phyloP scores from a whole-genome alignment of 2,888 invertebrate species.

The Azorinus chamasolen region DNA sequence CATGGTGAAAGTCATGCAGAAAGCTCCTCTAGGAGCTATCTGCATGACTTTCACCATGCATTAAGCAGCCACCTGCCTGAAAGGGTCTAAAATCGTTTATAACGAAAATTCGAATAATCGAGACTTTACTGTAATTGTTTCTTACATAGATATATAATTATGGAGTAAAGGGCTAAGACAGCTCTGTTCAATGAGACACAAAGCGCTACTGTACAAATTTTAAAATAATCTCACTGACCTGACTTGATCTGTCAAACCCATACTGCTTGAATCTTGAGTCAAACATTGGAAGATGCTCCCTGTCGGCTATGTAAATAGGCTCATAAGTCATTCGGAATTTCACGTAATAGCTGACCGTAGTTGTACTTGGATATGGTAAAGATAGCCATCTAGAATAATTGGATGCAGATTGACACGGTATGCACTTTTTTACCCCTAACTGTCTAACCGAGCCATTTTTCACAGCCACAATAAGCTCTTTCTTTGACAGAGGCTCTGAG shows the following conservation, averaged over 20 bases:
- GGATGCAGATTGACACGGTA: slow-evolving; percentile 88
- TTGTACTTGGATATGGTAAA: slow-evolving; percentile 71
- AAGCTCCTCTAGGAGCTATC: no score
- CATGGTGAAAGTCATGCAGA: no score
- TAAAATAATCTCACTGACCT: no score
- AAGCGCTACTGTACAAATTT: no score
- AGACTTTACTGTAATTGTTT: no score
- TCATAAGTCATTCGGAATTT: slow-evolving; percentile 89
- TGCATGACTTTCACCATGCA: no score
- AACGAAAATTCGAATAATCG: no score
- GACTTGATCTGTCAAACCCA: slow-evolving; percentile 89
- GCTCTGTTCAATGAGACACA: no score
- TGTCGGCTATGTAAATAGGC: slow-evolving; percentile 88
- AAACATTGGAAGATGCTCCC: slow-evolving; percentile 87
- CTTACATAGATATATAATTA: no score
- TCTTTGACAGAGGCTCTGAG: slow-evolving; percentile 84
- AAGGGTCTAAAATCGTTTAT: no score
- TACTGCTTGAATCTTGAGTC: slow-evolving; percentile 89
- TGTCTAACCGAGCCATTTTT: slow-evolving; percentile 86
- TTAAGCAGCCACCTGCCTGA: no score
- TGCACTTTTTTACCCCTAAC: slow-evolving; percentile 88
- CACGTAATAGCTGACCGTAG: slow-evolving; percentile 86
- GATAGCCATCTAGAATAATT: slow-evolving; percentile 88
- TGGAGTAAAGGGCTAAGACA: no score
- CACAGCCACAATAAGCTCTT: slow-evolving; percentile 86